These are phyloP conservation scores for Epirrhoe tristata DNA, from an alignment of 2,888 invertebrate genomes.

Conservation along the genomic window DNA sequence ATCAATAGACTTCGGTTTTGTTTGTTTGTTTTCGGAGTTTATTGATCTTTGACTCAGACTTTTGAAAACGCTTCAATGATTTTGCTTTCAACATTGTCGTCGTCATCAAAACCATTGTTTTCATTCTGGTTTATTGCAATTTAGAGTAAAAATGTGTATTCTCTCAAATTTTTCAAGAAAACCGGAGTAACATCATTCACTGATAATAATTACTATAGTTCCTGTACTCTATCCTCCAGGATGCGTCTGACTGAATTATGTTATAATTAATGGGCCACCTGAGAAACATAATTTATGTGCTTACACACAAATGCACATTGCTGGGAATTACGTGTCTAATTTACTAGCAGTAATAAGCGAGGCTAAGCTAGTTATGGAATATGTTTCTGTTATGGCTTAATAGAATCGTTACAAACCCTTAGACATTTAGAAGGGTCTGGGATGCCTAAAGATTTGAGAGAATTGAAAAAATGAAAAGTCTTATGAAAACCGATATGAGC, in stretches of 20 bases:
- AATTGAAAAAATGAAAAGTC: too few relatives aligned
- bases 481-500: too few relatives aligned
- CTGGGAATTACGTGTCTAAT: constrained; percentile 4
- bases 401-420: neutral
- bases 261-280: constrained; percentile 40
- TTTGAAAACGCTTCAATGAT: neutral
- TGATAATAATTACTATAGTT: neutral
- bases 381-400: neutral
- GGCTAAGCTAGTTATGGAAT: neutral
- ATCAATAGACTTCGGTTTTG: constrained; percentile 61
- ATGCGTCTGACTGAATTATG: constrained; percentile 58
- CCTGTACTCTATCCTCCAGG: constrained; percentile 27
- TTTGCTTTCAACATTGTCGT: neutral
- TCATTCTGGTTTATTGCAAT: too few relatives aligned
- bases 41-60: neutral
- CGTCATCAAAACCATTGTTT: too few relatives aligned
- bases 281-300: constrained; percentile 33
- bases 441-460: neutral
- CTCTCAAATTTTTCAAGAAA: neutral
- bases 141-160: too few relatives aligned
- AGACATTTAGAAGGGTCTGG: neutral
- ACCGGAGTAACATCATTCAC: neutral
- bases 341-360: constrained; percentile 11
- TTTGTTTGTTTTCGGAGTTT: constrained; percentile 23
- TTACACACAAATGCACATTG: constrained; percentile 7